These are phyloP conservation scores for Acanthis flammea DNA, from an alignment of 2,797 vertebrate genomes.

Conservation along the genomic window DNA sequence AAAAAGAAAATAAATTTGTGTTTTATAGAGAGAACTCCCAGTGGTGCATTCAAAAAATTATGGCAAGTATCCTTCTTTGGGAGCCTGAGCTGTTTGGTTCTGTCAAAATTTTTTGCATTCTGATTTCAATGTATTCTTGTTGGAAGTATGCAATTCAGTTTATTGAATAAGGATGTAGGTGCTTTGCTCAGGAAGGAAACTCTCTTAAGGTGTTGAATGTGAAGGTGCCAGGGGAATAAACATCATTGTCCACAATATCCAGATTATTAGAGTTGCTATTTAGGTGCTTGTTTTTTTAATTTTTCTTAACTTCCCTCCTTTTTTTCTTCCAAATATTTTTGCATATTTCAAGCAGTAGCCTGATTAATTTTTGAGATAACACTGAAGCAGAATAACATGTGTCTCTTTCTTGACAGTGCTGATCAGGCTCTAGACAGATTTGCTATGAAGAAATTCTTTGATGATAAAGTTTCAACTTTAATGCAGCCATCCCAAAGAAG, in stretches of 20 bases:
- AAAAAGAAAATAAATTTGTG: neutral
- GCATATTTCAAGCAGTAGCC: neutral
- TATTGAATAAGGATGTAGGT: neutral
- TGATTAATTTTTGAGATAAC: neutral
- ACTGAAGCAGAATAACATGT: neutral
- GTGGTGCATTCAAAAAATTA: neutral
- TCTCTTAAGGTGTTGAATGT: neutral
- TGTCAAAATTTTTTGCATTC: neutral
- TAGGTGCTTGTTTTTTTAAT: neutral
- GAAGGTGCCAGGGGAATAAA: neutral
- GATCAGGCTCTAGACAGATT: slow-evolving; percentile 96
- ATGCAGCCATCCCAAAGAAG: slow-evolving; percentile 97
- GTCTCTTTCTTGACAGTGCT: slow-evolving; percentile 79
- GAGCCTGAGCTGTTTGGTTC: neutral
- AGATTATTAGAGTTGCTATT: neutral
- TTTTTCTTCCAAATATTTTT: neutral
- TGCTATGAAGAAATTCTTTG: slow-evolving; percentile 97
- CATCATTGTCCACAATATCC: neutral
- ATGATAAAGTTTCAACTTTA: slow-evolving; percentile 92
- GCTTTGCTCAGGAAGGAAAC: neutral
- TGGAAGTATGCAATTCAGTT: neutral
- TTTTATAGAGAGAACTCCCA: neutral
- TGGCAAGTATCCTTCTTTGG: neutral
- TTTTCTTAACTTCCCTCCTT: neutral
- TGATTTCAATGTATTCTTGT: neutral